Base-by-base conservation (phyloP, 92 coral and sea anemone genomes). In the Montipora capitata region DNA sequence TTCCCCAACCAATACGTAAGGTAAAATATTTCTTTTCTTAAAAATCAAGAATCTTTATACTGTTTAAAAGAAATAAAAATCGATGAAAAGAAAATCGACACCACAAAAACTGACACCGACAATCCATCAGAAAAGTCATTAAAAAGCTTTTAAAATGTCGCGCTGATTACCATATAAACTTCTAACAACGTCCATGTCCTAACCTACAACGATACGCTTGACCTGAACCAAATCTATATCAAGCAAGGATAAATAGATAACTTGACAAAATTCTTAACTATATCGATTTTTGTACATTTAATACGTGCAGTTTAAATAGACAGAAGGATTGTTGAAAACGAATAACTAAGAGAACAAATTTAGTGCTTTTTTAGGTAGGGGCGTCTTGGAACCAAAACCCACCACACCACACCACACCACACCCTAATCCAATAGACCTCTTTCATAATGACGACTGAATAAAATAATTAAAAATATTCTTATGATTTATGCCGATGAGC, bases 201-300 rank as follows among this genome's bases (percentile, higher is more conserved):
- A 68, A 68, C 14, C 41, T 80, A 42, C 41, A 58, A 7, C 12
- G 42, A 54, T 17, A 20, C 0, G 3, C 49, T 9, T 42, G 56
- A 18, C 49, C 58, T 27, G 35, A 27, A 44, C 59, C 40, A 57
- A 83, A 59, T 83, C 72, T 58, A 42, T 57, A 18, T 59, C 4
- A 67, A 38, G 13, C 76, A 3, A 56, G n/a, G 87, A 83, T 83
- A 83, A 83, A 83, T 83, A 83, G 68, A 68, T 16, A 81, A 10
- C 65, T 14, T 16, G 61, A 18, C 70, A 40, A n/a, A 68, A 81
- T 38, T 51, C n/a, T 41, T 83, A 43, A 14, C 58, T 12, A 52
- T 76, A 40, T 68, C n/a, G 40, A 58, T 71, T 52, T 56, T 56
- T 70, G 5, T 40, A 41, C 61, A 7, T 68, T 69, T 48, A 57